Base-by-base conservation (phyloP, 2,797 vertebrate species). In the Aplochiton taeniatus region DNA sequence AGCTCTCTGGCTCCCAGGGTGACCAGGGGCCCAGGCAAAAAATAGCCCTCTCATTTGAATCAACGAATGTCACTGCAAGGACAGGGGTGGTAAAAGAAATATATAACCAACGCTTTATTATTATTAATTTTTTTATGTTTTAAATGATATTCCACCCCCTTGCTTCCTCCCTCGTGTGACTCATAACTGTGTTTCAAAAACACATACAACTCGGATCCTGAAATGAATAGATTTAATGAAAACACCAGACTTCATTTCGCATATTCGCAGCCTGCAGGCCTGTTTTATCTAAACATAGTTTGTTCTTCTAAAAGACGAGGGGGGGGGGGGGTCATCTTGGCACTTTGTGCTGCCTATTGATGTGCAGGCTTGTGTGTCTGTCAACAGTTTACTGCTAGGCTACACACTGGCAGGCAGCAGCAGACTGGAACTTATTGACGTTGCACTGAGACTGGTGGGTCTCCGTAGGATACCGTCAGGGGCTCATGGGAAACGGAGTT, bases 341-440 rank as follows among this genome's bases (percentile, higher is more conserved):
- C 52, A 51, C 50, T n/a, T 13, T 51, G 31, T 3, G 6, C 31
- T 31, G 74, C 82, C 66, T 77, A 77, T 76, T 83, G 78, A 85
- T 83, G 81, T 75, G 81, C 84, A 80, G 77, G 78, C 80, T 81
- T 85, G 84, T 87, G 69, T 76, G 80, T 71, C 83, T 81, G 85
- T 87, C 85, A 85, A 85, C 81, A 79, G 76, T 88, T 85, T 85
- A 86, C 82, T 82, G 86, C 76, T 82, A 79, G 78, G 72, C 79
- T 70, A 69, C 67, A 78, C 71, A 84, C 31, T 31, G 31, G 6
- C 31, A 31, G 6, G 31, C 31, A 3, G 31, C 77, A 80, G 81
- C 78, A 80, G 79, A 80, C 77, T 74, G 82, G 83, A 73, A 84
- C 79, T 77, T 78, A 83, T 75, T 82, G 86, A 82, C 56, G 66